Conservation (phyloP, 2,113 vertebrate genomes). For the Serilophus lunatus region DNA sequence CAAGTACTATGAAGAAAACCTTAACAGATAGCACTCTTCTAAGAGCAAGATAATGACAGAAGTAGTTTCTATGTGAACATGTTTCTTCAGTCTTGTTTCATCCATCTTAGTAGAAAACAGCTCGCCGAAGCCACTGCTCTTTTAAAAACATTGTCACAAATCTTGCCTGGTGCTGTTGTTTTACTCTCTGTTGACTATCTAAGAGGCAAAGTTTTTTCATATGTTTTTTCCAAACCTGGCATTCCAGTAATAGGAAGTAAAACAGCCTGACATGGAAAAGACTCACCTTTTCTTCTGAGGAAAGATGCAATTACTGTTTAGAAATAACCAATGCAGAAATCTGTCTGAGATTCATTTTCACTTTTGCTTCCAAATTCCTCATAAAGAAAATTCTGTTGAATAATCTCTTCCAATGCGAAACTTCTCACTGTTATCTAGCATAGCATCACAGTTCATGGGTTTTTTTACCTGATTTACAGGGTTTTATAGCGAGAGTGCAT, state of each 20-base stretch:
- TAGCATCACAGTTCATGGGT: not conserved
- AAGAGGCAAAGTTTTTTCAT: not conserved
- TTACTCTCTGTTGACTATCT: not conserved
- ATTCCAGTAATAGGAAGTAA: not conserved
- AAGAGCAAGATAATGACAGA: not conserved
- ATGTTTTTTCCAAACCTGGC: not conserved
- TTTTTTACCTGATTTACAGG: not conserved
- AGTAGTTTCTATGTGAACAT: not conserved
- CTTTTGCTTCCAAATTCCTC: slow-evolving; percentile 21
- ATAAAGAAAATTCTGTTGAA: slow-evolving; percentile 7
- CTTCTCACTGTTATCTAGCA: not conserved
- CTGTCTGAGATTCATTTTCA: not conserved
- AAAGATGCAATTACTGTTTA: not conserved
- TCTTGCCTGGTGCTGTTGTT: not conserved
- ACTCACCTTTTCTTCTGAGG: not conserved
- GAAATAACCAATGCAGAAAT: not conserved
- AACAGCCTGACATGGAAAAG: not conserved
- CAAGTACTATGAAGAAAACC: not conserved
- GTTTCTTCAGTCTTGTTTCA: not conserved
- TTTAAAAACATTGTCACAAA: not conserved
- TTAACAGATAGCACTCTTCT: not conserved
- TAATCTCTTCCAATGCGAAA: not conserved
- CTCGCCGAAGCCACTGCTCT: not conserved
- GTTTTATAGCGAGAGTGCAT: not conserved
- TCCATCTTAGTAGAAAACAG: not conserved